phyloP scores from a whole-genome alignment of 2,888 invertebrate genomes.

The Amphiduros pacificus region DNA sequence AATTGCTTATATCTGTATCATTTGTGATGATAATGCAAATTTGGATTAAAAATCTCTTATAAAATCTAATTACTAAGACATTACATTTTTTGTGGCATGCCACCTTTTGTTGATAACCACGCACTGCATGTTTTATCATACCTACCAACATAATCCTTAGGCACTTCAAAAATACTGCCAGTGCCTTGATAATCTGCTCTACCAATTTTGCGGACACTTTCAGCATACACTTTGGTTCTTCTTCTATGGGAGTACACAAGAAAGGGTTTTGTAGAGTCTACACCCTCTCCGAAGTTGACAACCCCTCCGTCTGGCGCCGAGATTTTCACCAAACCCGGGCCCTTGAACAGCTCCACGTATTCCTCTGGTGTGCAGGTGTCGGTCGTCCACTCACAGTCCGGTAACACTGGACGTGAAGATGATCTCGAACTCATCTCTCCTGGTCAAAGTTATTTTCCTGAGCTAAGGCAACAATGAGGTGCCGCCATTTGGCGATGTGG shows the following conservation, averaged over 20 bases:
- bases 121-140: neutral
- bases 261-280: constrained; percentile 1
- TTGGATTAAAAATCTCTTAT: too few relatives aligned
- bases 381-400: neutral
- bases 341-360: neutral
- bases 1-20: too few relatives aligned
- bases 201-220: neutral
- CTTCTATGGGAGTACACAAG: constrained; percentile 13
- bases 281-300: neutral
- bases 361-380: neutral
- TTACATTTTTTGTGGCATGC: too few relatives aligned
- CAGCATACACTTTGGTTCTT: constrained; percentile 9
- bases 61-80: too few relatives aligned
- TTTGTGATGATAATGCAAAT: too few relatives aligned
- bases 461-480: too few relatives aligned
- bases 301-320: neutral
- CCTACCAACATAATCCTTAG: constrained; percentile 14
- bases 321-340: neutral
- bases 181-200: neutral
- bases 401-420: neutral
- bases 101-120: too few relatives aligned
- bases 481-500: too few relatives aligned
- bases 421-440: too few relatives aligned
- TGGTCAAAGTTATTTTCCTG: too few relatives aligned
- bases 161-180: constrained; percentile 6